Base-by-base conservation (phyloP, 2,113 vertebrate species). In the Phylloscopus trochilus region DNA sequence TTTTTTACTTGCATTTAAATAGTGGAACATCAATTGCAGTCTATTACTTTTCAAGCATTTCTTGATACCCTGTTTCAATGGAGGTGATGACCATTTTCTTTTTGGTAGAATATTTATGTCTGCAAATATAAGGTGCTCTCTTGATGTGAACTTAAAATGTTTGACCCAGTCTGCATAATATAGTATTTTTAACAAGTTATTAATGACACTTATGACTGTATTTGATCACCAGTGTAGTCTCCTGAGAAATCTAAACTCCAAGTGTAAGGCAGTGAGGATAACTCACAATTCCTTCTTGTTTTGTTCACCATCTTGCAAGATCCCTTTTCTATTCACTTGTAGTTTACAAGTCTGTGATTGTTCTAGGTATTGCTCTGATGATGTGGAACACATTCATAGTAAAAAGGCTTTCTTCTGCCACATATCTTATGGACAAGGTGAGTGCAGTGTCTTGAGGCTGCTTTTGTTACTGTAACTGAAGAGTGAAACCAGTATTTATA, bases 311-410 rank as follows among this genome's bases (percentile, higher is more conserved):
- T 63, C 11, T 44, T 90, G 1, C 39, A 49, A 86, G 37, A 67
- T 26, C 15, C 41, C 11, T 66, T 58, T 83, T 66, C 13, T 70
- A 0, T 33, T 88, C 30, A 6, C 10, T 5, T 39, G 24, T 43
- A 70, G 20, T 58, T 96, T 15, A 94, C 55, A 41, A 88, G 60
- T 72, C 23, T 95, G 39, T 39, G 9, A 14, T 79, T 95, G 24
- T 67, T 92, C 5, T 85, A 99, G 99, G 99, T 49, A 98, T 99
- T 7, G 98, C 98, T 4, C 87, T 98, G 53, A 99, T 99, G 99
- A 99, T 99, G 99, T 99, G 99, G 99, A 99, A 98, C 44, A 99
- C 99, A 0, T 99, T 99, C 95, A 96, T 99, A 46, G 99, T 99
- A 28, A 99, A 99, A 94, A 98, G 99, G 41, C 98, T 99, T 94